Evolutionary conservation across 2,888 invertebrate species (phyloP), one percentile per base, ranked within the genome.

Genomic region (Liodrosophila aerea): DNA sequence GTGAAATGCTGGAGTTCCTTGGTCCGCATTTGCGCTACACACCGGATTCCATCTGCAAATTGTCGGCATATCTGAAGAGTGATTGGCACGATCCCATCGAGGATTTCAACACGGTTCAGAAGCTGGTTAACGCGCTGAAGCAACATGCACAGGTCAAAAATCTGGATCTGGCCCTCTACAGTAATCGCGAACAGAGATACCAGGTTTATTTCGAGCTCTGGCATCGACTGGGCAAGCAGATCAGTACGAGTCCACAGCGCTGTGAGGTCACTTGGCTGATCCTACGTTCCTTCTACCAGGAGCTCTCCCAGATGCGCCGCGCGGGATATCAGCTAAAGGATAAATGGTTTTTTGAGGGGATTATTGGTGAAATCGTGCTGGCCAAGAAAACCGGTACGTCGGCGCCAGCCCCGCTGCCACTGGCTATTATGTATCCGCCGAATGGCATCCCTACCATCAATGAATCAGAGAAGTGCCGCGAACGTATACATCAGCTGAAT

Each of bases 231-330:
- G 57, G 58, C 13, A 16, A 57, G 8, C 56, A 47, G 29, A 34
- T 63, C 1, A 12, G 12, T 2, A 27, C 18, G 7, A 16, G 66
- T 1, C 7, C 70, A 15, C 71, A 76, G 7, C 70, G 85, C 22
- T 89, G 88, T 37, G 88, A 89, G 57, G 63, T 80, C 11, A 89
- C 89, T 0, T 89, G 89, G 89, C 64, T 88, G 4, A 27, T 77
- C 1, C 36, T 89, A 64, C 88, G 88, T 5, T 22, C 41, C 11
- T 87, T 88, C 31, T 86, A 88, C 33, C 53, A 63, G 59, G 87
- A 88, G 15, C 59, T 88, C 2, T 37, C 60, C 9, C 62, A 75
- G 11, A 83, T 87, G 76, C 87, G 88, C 0, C 50, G 64, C 7
- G 64, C 64, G 11, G 80, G 76, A 18, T 88, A 85, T 53, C 76